Percentiles rank a stretch among this genome's conserved stretches.
These are phyloP conservation scores for Halisarca cf. caerulea DNA, from an alignment of 37 sponge, comb jelly and placozoan species.

Conservation along the genomic window DNA sequence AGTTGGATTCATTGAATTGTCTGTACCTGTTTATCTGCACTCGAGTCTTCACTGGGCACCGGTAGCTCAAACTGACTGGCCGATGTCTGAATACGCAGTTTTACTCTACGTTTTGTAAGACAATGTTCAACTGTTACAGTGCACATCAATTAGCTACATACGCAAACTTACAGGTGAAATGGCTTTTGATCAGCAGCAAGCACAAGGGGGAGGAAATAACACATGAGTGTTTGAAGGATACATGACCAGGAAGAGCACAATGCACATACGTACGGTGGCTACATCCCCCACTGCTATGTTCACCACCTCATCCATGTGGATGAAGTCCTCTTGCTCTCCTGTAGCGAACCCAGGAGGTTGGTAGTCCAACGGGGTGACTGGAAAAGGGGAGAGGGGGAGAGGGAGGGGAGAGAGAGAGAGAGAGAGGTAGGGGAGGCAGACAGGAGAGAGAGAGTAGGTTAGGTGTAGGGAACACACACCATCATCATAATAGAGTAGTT, in stretches of 20 bases:
- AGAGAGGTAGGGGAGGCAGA: background rate
- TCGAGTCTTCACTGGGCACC: too few species aligned
- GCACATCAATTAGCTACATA: background rate
- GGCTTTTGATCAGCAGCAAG: slow-evolving; percentile 17
- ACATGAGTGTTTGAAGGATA: too few species aligned
- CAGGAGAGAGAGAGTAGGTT: background rate
- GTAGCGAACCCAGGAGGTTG: slow-evolving; percentile 81
- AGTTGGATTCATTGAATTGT: too few species aligned
- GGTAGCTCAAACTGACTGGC: slow-evolving; percentile 61
- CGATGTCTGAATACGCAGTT: slow-evolving; percentile 73
- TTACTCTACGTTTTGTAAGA: slow-evolving; percentile 47
- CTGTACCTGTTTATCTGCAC: too few species aligned
- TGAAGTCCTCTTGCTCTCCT: slow-evolving; percentile 46
- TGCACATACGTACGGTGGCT: slow-evolving; percentile 36
- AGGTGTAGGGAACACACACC: slow-evolving; percentile 15
- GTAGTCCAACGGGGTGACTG: slow-evolving; percentile 84
- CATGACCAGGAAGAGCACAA: background rate
- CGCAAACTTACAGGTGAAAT: slow-evolving; percentile 38
- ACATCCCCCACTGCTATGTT: slow-evolving; percentile 75
- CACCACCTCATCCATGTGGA: slow-evolving; percentile 57
- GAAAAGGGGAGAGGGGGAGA: background rate
- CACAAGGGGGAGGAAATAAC: background rate
- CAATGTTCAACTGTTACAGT: background rate
- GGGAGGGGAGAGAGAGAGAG: background rate
- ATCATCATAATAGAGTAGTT: slow-evolving; percentile 86